Conservation (phyloP, 2,888 invertebrate genomes). For the Lydus trimaculatus region DNA sequence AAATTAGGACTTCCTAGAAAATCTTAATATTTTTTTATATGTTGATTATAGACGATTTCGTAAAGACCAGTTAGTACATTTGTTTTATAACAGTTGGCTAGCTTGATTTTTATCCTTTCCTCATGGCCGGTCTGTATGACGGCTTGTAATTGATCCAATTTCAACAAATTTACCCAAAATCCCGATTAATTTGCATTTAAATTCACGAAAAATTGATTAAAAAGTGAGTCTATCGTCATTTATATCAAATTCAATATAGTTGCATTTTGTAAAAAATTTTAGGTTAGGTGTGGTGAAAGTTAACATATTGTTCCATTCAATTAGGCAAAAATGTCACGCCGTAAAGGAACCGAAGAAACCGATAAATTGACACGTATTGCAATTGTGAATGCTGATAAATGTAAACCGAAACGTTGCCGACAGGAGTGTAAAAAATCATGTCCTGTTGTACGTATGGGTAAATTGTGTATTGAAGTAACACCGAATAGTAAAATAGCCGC, state of each 20-base stretch:
- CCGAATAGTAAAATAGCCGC: constrained; percentile 95
- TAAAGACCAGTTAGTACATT: neutral
- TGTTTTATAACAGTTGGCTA: constrained; percentile 10
- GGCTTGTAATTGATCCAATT: constrained; percentile 27
- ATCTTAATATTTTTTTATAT: neutral
- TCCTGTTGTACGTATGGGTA: constrained; percentile 99
- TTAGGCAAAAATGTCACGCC: constrained; percentile 68
- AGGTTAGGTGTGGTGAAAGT: constrained; percentile 41
- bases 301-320: constrained; percentile 44
- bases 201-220: neutral
- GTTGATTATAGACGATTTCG: neutral
- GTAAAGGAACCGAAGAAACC: constrained; percentile 81
- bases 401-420: constrained; percentile 98
- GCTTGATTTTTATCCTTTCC: constrained; percentile 40
- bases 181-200: neutral
- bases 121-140: constrained; percentile 46
- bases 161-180: neutral
- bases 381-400: constrained; percentile 96
- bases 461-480: constrained; percentile 97
- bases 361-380: constrained; percentile 97
- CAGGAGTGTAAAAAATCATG: constrained; percentile 99
- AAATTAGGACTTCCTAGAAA: no score
- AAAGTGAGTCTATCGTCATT: neutral
- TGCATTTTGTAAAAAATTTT: constrained; percentile 21
- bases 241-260: neutral